These are phyloP conservation scores for Pyrgilauda ruficollis DNA, from an alignment of 2,113 vertebrate genomes.

Conservation along the genomic window DNA sequence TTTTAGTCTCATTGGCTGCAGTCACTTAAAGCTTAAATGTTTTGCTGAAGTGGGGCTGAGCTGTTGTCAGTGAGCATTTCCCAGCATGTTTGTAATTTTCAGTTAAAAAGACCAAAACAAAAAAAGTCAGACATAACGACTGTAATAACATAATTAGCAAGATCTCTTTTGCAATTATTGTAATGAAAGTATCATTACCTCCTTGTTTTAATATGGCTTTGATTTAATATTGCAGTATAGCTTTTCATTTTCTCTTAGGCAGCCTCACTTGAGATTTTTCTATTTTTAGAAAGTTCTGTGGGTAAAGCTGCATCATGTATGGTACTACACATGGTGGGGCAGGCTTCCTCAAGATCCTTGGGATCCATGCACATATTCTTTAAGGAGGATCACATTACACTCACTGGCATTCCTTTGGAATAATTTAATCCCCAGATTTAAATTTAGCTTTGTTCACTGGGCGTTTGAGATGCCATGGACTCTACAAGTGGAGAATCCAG, in stretches of 20 bases:
- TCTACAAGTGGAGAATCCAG: background rate
- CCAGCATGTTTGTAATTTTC: background rate
- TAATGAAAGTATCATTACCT: background rate
- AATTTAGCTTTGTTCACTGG: background rate
- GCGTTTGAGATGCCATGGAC: background rate
- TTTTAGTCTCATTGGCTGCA: background rate
- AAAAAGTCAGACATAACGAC: background rate
- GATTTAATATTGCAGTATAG: background rate
- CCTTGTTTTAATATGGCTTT: background rate
- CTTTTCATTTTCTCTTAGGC: background rate
- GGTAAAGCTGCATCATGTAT: background rate
- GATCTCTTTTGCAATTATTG: background rate
- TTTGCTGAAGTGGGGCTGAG: background rate
- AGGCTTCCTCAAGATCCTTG: background rate
- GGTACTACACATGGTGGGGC: background rate
- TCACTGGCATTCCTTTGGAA: background rate
- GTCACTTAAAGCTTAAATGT: background rate
- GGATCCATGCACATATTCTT: background rate
- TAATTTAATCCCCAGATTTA: background rate
- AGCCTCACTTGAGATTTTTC: background rate
- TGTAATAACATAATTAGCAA: background rate
- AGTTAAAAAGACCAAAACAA: background rate
- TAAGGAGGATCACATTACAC: background rate
- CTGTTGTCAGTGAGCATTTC: background rate
- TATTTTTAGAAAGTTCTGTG: background rate